Evolutionary conservation across 2,797 vertebrate genomes (phyloP).

Genomic region (Xerus rutilus): DNA sequence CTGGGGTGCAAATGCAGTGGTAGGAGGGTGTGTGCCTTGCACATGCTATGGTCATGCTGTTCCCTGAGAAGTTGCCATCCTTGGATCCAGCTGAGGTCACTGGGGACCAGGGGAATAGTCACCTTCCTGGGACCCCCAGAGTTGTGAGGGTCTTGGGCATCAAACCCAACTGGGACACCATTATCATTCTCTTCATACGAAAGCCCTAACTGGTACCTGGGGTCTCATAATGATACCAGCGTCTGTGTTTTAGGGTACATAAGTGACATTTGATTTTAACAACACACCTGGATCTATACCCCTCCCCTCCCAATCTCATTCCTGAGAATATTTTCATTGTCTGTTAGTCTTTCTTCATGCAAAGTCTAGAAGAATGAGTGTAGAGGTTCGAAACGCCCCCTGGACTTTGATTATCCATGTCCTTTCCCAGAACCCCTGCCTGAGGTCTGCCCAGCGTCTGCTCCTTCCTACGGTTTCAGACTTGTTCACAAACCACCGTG

Average conservation of each 20-base stretch:
- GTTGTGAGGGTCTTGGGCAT: neutral
- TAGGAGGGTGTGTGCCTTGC: neutral
- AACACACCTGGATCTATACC: neutral
- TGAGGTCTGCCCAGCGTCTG: neutral
- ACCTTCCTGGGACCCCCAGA: neutral
- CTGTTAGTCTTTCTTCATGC: neutral
- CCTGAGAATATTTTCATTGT: neutral
- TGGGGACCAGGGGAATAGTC: neutral
- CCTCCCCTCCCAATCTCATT: fast-evolving
- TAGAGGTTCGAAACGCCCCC: neutral
- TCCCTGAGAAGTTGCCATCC: neutral
- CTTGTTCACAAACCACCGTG: neutral
- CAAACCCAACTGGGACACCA: neutral
- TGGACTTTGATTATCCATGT: neutral
- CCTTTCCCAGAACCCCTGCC: neutral
- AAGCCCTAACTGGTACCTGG: neutral
- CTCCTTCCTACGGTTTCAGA: neutral
- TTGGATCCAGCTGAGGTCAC: neutral
- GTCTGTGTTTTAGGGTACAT: neutral
- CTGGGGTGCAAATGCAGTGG: fast-evolving
- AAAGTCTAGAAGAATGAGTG: neutral
- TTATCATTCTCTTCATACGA: neutral
- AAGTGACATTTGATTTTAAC: neutral
- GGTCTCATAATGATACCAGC: neutral
- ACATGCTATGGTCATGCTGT: neutral